These are phyloP conservation scores for Plagodis dolabraria DNA, from an alignment of 2,888 invertebrate genomes.

Conservation along the genomic window DNA sequence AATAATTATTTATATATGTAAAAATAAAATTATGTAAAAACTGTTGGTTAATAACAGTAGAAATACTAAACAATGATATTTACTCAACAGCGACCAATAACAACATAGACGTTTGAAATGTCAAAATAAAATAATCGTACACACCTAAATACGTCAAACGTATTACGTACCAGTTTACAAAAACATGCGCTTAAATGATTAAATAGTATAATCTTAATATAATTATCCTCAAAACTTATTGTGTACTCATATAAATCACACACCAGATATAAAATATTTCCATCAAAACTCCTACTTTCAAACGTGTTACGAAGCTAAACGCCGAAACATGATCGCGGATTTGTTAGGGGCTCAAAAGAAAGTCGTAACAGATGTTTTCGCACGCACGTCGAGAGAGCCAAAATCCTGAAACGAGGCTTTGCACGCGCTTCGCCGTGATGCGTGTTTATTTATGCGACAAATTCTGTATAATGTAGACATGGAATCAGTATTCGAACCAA, in stretches of 20 bases:
- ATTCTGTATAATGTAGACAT: constrained; percentile 69
- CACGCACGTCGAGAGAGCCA: constrained; percentile 60
- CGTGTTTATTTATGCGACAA: constrained; percentile 83
- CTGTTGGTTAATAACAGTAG: no score
- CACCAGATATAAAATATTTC: constrained; percentile 10
- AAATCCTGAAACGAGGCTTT: constrained; percentile 71
- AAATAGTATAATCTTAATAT: no score
- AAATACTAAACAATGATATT: no score
- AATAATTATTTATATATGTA: no score
- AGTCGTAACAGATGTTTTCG: constrained; percentile 79
- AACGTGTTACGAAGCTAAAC: constrained; percentile 35
- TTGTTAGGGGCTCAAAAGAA: constrained; percentile 65
- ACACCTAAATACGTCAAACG: no score
- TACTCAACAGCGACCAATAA: no score
- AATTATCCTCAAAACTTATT: no score
- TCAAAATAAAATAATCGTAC: no score
- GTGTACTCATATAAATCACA: constrained; percentile 6
- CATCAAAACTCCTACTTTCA: constrained; percentile 23
- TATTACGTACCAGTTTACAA: no score
- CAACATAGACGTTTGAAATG: no score
- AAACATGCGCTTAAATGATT: no score
- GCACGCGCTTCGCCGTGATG: constrained; percentile 68
- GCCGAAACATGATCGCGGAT: constrained; percentile 62
- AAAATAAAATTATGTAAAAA: no score
- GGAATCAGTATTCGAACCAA: constrained; percentile 37